Conservation (phyloP, 2,888 invertebrate genomes). For the Tetanocera ferruginea region DNA sequence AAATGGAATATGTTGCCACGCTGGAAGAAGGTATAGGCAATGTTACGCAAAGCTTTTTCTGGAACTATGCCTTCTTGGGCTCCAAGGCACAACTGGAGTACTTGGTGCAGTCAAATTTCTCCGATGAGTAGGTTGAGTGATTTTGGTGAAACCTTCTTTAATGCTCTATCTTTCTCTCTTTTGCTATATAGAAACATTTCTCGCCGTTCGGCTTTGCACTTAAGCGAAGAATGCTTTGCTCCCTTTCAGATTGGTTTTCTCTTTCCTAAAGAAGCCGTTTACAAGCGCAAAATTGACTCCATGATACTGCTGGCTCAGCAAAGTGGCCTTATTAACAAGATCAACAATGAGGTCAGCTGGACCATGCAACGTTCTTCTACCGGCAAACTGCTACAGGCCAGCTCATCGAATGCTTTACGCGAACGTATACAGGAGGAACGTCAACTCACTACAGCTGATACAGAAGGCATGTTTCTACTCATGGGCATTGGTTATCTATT, state of each 20-base stretch:
- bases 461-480: constrained; percentile 85
- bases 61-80: constrained; percentile 84
- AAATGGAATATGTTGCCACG: constrained; percentile 77
- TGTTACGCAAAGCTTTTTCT: constrained; percentile 81
- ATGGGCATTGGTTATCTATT: constrained; percentile 79
- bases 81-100: constrained; percentile 81
- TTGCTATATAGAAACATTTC: constrained; percentile 62
- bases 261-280: constrained; percentile 77
- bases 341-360: constrained; percentile 80
- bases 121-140: constrained; percentile 71
- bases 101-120: constrained; percentile 80
- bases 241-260: constrained; percentile 78
- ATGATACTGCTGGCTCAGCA: constrained; percentile 77
- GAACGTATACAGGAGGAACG: constrained; percentile 75
- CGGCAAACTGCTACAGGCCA: constrained; percentile 77
- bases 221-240: constrained; percentile 82
- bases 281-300: constrained; percentile 74
- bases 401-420: constrained; percentile 68
- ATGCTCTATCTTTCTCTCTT: constrained; percentile 34
- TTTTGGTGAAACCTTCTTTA: constrained; percentile 8
- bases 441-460: constrained; percentile 82
- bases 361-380: constrained; percentile 76
- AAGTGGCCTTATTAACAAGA: constrained; percentile 78
- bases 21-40: constrained; percentile 80
- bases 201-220: constrained; percentile 78